Evolutionary conservation across 2,888 invertebrate genomes (phyloP).

Genomic region (Megalurothrips usitatus): DNA sequence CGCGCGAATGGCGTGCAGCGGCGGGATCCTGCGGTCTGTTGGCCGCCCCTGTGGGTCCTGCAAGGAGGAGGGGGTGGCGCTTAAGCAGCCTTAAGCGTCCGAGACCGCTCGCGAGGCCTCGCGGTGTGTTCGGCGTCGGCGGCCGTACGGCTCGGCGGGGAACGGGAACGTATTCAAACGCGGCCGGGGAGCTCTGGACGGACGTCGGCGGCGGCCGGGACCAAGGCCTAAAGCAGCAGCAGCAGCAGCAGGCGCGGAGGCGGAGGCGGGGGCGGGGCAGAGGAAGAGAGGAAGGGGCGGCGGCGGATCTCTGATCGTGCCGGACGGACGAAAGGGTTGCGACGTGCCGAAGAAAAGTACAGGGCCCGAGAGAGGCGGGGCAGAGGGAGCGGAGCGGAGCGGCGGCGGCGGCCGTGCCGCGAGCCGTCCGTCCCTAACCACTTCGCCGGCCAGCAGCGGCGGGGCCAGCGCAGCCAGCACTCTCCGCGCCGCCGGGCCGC

Average conservation of each 20-base stretch:
- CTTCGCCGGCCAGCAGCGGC: not conserved
- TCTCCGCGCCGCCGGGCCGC: not conserved
- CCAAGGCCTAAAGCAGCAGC: too few relatives aligned
- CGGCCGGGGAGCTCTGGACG: too few relatives aligned
- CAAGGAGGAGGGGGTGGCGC: too few relatives aligned
- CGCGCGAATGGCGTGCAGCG: too few relatives aligned
- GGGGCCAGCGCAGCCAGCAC: not conserved
- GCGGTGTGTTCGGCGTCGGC: too few relatives aligned
- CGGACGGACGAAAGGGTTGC: not conserved
- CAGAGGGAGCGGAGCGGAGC: not conserved
- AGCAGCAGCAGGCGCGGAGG: not conserved
- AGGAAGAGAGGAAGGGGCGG: not conserved
- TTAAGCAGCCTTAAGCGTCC: too few relatives aligned
- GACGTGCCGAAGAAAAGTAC: not conserved
- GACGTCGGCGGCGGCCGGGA: too few relatives aligned
- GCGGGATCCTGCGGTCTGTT: not conserved
- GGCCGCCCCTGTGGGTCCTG: too few relatives aligned
- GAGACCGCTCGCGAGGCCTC: not conserved
- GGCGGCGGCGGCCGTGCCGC: not conserved
- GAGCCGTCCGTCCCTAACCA: not conserved
- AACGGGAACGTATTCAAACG: too few relatives aligned
- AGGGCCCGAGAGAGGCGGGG: not conserved
- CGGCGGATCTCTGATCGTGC: not conserved
- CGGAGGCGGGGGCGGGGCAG: not conserved
- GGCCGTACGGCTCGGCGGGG: too few relatives aligned